These are phyloP conservation scores for Drosophila parabipectinata DNA, from an alignment of 1,140 invertebrate genomes.

Conservation along the genomic window DNA sequence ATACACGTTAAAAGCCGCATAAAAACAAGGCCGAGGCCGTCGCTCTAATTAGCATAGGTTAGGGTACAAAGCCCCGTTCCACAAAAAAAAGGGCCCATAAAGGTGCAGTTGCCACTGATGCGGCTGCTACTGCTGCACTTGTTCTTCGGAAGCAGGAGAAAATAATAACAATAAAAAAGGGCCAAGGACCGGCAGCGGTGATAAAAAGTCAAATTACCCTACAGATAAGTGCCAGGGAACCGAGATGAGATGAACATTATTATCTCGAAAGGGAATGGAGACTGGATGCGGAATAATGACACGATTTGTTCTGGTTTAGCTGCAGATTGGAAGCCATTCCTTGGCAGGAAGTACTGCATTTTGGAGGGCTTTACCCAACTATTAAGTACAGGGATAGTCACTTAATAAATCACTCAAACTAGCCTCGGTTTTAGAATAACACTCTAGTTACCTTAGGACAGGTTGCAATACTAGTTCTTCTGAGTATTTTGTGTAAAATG, in stretches of 20 bases:
- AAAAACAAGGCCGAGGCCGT: conserved; percentile 80
- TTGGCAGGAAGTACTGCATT: no score
- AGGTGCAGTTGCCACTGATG: conserved; percentile 56
- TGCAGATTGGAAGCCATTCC: conserved; percentile 1
- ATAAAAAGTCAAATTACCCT: conserved; percentile 64
- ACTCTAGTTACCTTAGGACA: no score
- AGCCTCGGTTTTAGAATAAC: no score
- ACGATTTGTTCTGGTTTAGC: conserved; percentile 30
- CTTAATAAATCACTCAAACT: no score
- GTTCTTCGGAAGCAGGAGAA: conserved; percentile 16
- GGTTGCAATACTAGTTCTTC: not conserved
- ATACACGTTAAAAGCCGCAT: conserved; percentile 74
- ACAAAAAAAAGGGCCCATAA: conserved; percentile 26
- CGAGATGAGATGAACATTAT: conserved; percentile 45
- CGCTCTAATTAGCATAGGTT: conserved; percentile 78
- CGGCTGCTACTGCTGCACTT: conserved; percentile 36
- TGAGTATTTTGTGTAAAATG: not conserved
- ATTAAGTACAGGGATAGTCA: no score
- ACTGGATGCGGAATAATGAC: conserved; percentile 18
- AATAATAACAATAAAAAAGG: conserved; percentile 6
- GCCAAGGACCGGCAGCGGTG: conserved; percentile 29
- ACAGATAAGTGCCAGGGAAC: conserved; percentile 18
- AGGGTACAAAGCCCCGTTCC: conserved; percentile 22
- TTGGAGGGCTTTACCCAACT: not conserved
- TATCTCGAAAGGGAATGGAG: conserved; percentile 34